Evolutionary conservation across 2,113 vertebrate species (phyloP).

Genomic region (Sapayoa aenigma): DNA sequence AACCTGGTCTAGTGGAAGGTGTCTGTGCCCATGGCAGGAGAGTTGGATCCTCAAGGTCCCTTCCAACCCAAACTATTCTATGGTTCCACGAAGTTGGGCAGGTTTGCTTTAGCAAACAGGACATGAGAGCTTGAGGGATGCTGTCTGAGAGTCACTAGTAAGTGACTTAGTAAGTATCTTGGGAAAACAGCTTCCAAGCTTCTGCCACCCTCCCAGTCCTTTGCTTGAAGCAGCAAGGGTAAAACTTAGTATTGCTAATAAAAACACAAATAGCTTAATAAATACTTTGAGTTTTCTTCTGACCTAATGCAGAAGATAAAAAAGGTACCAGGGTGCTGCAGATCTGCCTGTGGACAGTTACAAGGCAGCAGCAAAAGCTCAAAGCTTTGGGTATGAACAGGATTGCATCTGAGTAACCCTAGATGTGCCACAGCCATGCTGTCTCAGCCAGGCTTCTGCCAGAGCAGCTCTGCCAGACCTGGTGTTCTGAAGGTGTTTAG

Average conservation of each 20-base stretch:
- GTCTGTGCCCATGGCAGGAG: not conserved
- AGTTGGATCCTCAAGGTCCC: not conserved
- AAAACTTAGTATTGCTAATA: not conserved
- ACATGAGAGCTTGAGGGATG: not conserved
- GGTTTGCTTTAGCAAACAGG: not conserved
- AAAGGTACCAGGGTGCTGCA: not conserved
- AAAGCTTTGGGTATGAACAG: not conserved
- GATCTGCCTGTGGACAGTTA: not conserved
- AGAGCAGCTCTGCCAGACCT: not conserved
- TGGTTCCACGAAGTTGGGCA: not conserved
- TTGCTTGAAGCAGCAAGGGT: not conserved
- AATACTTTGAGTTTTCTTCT: not conserved
- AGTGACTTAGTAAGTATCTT: not conserved
- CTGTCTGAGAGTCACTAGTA: not conserved
- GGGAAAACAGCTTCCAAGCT: not conserved
- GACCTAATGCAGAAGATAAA: not conserved
- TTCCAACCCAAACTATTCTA: not conserved
- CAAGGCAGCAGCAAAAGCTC: not conserved
- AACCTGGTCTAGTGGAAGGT: not conserved
- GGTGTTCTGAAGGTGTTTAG: not conserved
- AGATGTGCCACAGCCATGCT: fast-evolving
- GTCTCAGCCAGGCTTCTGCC: not conserved
- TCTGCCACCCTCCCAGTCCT: not conserved
- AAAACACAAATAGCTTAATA: not conserved
- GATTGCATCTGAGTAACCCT: not conserved